Conservation (phyloP, 2,113 vertebrate species). For the Vulpes vulpes region DNA sequence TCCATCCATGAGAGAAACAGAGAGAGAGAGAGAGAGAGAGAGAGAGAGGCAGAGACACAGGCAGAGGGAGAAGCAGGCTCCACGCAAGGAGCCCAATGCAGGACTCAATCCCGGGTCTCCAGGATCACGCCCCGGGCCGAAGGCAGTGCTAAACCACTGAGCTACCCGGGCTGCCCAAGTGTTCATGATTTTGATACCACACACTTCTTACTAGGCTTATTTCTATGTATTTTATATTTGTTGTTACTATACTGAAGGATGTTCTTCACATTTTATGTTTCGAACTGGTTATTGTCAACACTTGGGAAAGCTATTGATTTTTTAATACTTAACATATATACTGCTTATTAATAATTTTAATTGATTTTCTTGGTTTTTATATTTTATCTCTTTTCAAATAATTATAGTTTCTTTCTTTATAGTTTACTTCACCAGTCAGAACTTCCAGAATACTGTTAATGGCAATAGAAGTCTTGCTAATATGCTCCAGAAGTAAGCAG, state of each 20-base stretch:
- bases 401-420: slow-evolving; percentile 42
- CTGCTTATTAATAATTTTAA: slow-evolving; percentile 16
- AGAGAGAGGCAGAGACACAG: too few species aligned
- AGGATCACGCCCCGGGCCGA: too few species aligned
- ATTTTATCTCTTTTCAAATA: not conserved
- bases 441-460: slow-evolving; percentile 39
- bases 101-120: too few species aligned
- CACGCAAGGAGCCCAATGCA: too few species aligned
- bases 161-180: too few species aligned
- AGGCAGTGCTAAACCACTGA: too few species aligned
- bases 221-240: not conserved
- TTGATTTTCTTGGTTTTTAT: slow-evolving; percentile 2
- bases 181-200: not conserved
- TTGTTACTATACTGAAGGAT: not conserved
- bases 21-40: too few species aligned
- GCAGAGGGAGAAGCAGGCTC: too few species aligned
- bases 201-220: not conserved
- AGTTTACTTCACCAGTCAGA: slow-evolving; percentile 28
- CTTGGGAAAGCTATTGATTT: not conserved
- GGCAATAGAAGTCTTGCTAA: not conserved
- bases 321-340: not conserved
- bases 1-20: too few species aligned
- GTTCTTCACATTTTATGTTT: not conserved
- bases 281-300: not conserved
- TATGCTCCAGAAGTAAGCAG: not conserved